Evolutionary conservation across 2,888 invertebrate species (phyloP), one percentile per base, ranked within the genome.

Genomic region (Hydropsyche betteni): DNA sequence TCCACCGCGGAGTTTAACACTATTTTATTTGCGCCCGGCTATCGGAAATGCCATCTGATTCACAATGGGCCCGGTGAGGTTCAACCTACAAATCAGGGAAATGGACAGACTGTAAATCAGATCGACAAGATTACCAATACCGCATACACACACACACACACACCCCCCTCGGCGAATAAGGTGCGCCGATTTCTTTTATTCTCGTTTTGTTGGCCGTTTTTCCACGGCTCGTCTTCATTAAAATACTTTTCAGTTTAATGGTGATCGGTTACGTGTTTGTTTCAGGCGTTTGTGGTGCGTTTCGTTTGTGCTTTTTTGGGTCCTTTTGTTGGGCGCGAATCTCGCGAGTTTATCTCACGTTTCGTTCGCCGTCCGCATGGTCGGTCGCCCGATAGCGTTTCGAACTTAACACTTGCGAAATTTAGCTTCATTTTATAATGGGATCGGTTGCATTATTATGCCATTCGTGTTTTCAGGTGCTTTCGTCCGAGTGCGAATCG

Each of bases 61-160:
- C 75, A 75, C 75, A 75, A 75, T 75, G 71, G 61, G 68, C 68
- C 51, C 64, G 73, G 68, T 53, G 73, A 68, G 75, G 75, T 68
- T 72, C 68, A 53, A 55, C 68, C 68, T 72, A 72, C 75, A 75
- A 75, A 75, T 75, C 75, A 75, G 75, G 72, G 72, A 71, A 72
- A 68, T 68, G 75, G 75, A 75, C 75, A 72, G 75, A 68, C 72
- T 75, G 75, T 75, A 75, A 75, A 75, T 75, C 72, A 75, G 75
- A 75, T 75, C 64, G 58, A 73, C 68, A 71, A 75, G 75, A 75
- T 75, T 75, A 68, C 68, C 36, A 68, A 44, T 10, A 44, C 44
- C 44, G 44, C 44, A 44, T 44, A 44, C 44, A 44, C 44, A 44
- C 44, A 44, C 24, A 24, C 24, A 24, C n/a, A n/a, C n/a, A 44